phyloP scores from a whole-genome alignment of 2,888 invertebrate species.

The Chaetogeoica ovagalla region DNA sequence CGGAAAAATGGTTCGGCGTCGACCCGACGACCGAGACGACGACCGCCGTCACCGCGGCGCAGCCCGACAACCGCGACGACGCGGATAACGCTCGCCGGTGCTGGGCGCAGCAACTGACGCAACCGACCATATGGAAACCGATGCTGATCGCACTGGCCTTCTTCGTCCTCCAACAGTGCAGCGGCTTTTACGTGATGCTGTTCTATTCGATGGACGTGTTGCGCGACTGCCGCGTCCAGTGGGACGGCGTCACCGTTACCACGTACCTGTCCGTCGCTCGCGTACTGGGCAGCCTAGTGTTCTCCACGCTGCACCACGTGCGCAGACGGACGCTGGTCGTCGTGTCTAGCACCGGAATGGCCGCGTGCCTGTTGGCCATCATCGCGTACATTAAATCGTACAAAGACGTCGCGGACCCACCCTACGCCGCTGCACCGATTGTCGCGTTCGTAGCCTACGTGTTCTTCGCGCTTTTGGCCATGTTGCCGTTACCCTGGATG shows the following conservation, averaged over 20 bases:
- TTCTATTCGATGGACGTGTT: slow-evolving; percentile 47
- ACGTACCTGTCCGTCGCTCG: slow-evolving; percentile 24
- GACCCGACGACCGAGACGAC: background rate
- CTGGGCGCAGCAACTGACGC: background rate
- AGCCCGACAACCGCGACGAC: background rate
- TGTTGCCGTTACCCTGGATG: slow-evolving; percentile 48
- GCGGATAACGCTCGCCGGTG: background rate
- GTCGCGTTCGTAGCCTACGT: slow-evolving; percentile 34
- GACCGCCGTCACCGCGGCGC: background rate
- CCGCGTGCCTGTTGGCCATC: background rate
- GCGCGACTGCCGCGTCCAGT: background rate
- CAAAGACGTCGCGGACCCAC: background rate
- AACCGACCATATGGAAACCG: slow-evolving; percentile 43
- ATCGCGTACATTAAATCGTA: slow-evolving; percentile 22
- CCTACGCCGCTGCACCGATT: slow-evolving; percentile 7
- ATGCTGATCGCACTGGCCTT: background rate
- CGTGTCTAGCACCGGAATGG: slow-evolving; percentile 43
- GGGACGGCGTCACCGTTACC: slow-evolving; percentile 29
- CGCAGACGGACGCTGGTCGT: slow-evolving; percentile 23
- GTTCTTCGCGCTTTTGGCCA: slow-evolving; percentile 41
- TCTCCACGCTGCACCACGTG: slow-evolving; percentile 9
- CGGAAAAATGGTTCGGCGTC: background rate
- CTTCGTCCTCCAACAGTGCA: slow-evolving; percentile 44
- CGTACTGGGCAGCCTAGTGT: slow-evolving; percentile 18
- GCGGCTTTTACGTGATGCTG: slow-evolving; percentile 48